A percentile compares a stretch with the other conserved stretches of the same genome.
Conservation (phyloP, 2,113 vertebrate genomes). For the Smithornis capensis region DNA sequence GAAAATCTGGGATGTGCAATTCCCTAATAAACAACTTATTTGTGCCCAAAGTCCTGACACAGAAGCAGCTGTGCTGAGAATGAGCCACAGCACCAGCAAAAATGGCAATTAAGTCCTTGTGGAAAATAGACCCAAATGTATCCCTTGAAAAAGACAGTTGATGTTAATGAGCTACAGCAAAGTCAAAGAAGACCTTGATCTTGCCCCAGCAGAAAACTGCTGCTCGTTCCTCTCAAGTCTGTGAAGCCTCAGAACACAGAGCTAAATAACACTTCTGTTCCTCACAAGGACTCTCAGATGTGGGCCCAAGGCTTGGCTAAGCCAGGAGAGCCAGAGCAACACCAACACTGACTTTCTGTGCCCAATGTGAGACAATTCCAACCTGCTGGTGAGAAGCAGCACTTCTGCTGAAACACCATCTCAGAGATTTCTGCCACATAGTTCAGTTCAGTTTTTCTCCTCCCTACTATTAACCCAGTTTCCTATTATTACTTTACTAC, state of each 20-base stretch:
- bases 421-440: neutral
- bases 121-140: neutral
- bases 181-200: neutral
- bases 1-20: neutral
- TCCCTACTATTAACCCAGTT: neutral
- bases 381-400: neutral
- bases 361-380: neutral
- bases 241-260: neutral
- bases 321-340: neutral
- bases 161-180: neutral
- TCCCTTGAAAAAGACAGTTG: neutral
- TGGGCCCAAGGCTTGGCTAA: neutral
- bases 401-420: neutral
- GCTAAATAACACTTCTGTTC: neutral
- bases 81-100: neutral
- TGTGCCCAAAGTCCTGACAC: neutral
- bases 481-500: neutral
- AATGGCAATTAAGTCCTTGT: neutral
- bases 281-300: neutral
- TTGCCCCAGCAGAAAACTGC: neutral
- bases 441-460: neutral
- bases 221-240: neutral
- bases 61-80: slow-evolving; percentile 36
- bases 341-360: neutral
- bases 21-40: neutral